A percentile compares a stretch with the other conserved stretches of the same genome.
Evolutionary conservation across 2,113 vertebrate species (phyloP).

Genomic region (Rhegmatorhina hoffmannsi): DNA sequence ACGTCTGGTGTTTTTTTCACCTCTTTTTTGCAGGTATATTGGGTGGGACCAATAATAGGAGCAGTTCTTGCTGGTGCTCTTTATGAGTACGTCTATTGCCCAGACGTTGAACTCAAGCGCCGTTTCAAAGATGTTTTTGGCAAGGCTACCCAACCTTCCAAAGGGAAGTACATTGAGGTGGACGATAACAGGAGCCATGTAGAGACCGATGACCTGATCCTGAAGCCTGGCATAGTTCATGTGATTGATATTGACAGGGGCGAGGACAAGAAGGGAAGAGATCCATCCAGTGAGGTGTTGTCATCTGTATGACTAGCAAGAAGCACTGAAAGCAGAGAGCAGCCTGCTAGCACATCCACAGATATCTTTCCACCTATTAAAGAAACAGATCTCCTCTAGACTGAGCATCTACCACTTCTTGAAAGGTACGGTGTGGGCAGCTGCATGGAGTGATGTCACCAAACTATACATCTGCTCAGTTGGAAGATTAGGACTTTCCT

Average conservation of each 20-base stretch:
- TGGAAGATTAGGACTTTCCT: constrained; percentile 23
- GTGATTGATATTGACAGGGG: constrained; percentile 79
- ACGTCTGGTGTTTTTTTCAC: background rate
- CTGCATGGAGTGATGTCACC: background rate
- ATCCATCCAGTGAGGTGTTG: constrained; percentile 82
- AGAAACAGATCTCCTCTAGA: constrained; percentile 83
- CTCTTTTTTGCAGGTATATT: constrained; percentile 83
- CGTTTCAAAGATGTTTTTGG: constrained; percentile 82
- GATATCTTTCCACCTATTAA: constrained; percentile 77
- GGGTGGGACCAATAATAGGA: constrained; percentile 90
- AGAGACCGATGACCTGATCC: constrained; percentile 79
- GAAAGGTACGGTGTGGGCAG: background rate
- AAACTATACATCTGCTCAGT: background rate
- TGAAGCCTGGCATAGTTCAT: constrained; percentile 81
- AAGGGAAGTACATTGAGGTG: constrained; percentile 87
- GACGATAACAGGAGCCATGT: constrained; percentile 79
- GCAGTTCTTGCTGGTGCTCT: constrained; percentile 85
- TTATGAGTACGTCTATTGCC: constrained; percentile 91
- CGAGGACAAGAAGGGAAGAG: constrained; percentile 83
- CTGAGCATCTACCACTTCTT: background rate
- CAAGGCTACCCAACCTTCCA: constrained; percentile 78
- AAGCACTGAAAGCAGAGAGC: constrained; percentile 84
- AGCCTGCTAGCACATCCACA: constrained; percentile 68
- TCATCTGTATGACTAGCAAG: constrained; percentile 93
- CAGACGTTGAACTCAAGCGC: constrained; percentile 84